A percentile compares a stretch with the other conserved stretches of the same genome.
Conservation (phyloP, 2,113 vertebrate species). For the Saiga tatarica region DNA sequence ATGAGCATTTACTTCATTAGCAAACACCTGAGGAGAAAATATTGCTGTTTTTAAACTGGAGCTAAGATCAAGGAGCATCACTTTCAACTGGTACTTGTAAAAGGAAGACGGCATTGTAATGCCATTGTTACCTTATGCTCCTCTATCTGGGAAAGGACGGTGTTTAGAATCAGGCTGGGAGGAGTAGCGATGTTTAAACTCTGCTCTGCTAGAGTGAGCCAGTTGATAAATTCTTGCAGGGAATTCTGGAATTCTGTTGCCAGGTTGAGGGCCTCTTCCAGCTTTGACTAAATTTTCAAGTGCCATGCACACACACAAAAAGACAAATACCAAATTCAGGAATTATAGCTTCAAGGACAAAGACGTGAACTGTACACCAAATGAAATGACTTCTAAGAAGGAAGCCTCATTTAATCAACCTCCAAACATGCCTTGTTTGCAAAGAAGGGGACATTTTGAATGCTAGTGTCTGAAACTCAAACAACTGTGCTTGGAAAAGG, state of each 20-base stretch:
- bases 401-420: slow-evolving; percentile 29
- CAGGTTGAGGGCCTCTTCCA: slow-evolving; percentile 93
- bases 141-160: slow-evolving; percentile 96
- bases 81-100: neutral
- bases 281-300: slow-evolving; percentile 87
- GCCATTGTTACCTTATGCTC: slow-evolving; percentile 92
- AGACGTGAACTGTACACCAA: slow-evolving; percentile 62
- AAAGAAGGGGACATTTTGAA: slow-evolving; percentile 56
- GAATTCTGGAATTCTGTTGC: slow-evolving; percentile 97
- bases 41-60: neutral
- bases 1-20: slow-evolving; percentile 97
- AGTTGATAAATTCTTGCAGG: slow-evolving; percentile 98
- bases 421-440: neutral
- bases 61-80: neutral
- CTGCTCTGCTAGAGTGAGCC: slow-evolving; percentile 97
- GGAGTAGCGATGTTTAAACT: slow-evolving; percentile 92
- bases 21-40: slow-evolving; percentile 88
- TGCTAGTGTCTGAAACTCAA: slow-evolving; percentile 32
- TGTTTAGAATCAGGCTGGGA: slow-evolving; percentile 93
- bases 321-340: slow-evolving; percentile 50
- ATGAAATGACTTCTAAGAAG: slow-evolving; percentile 24
- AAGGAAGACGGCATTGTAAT: neutral
- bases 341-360: slow-evolving; percentile 58
- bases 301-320: neutral
- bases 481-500: slow-evolving; percentile 20